Conservation (phyloP, 2,888 invertebrate species). For the Cyaniris semiargus region DNA sequence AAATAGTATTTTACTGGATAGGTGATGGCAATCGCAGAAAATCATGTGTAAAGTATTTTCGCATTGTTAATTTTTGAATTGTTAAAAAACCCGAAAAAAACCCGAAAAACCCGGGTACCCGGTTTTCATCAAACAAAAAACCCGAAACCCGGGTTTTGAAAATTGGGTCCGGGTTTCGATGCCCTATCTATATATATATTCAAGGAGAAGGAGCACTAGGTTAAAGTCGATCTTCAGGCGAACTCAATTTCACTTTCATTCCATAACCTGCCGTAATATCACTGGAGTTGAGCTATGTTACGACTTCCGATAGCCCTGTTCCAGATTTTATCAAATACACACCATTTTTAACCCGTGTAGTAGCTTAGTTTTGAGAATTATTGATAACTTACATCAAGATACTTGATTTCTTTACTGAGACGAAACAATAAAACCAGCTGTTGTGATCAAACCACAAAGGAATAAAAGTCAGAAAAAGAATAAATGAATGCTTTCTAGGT, state of each 20-base stretch:
- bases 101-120: too few species aligned
- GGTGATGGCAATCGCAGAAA: too few species aligned
- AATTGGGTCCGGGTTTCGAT: too few species aligned
- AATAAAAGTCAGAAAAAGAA: not conserved
- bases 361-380: not conserved
- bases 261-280: not conserved
- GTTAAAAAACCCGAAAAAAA: too few species aligned
- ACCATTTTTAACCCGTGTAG: not conserved
- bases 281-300: not conserved
- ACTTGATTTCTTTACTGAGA: not conserved
- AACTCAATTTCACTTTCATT: conserved; percentile 12
- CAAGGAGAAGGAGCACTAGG: not conserved
- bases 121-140: too few species aligned
- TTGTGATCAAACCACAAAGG: not conserved
- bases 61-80: too few species aligned
- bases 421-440: not conserved
- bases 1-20: too few species aligned
- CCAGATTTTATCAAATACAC: not conserved
- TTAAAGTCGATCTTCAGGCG: not conserved
- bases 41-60: too few species aligned
- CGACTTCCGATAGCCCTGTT: conserved; percentile 7
- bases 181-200: not conserved
- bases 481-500: not conserved
- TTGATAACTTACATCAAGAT: not conserved
- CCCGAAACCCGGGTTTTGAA: too few species aligned